A percentile compares a stretch with the other conserved stretches of the same genome.
phyloP scores from a whole-genome alignment of 2,797 vertebrate species.

The Podargus strigoides region DNA sequence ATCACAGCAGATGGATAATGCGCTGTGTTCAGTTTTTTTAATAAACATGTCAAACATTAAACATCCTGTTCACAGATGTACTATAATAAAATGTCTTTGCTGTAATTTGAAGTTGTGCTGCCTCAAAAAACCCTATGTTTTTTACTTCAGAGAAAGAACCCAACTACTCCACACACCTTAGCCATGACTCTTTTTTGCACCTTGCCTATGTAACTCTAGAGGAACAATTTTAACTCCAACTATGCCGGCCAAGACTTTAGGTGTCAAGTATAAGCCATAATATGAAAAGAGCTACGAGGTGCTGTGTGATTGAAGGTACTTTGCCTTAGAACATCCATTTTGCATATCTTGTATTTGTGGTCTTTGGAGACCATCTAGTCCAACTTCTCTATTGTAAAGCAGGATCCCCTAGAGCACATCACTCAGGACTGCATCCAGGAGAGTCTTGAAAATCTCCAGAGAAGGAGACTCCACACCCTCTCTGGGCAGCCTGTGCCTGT shows the following conservation, averaged over 20 bases:
- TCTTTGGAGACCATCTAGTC: background rate
- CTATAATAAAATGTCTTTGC: conserved; percentile 18
- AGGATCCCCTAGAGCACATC: no score
- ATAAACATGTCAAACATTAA: conserved; percentile 55
- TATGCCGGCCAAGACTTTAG: background rate
- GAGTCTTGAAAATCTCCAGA: no score
- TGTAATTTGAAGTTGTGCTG: background rate
- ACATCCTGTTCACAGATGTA: conserved; percentile 21
- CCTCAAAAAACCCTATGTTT: background rate
- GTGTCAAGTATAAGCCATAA: background rate
- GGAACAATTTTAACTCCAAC: background rate
- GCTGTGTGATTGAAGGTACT: background rate
- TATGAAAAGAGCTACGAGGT: background rate
- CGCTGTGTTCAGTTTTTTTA: conserved; percentile 13
- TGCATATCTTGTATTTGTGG: background rate
- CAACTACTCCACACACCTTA: background rate
- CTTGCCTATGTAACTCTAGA: background rate
- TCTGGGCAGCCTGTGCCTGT: no score
- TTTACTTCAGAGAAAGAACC: background rate
- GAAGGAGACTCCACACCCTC: no score
- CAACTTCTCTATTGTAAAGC: no score
- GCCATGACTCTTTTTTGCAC: background rate
- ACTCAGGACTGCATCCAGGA: no score
- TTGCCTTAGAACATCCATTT: background rate
- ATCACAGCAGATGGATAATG: conserved; percentile 59